phyloP scores from a whole-genome alignment of 2,797 vertebrate species.

The Epinephelus malabaricus region DNA sequence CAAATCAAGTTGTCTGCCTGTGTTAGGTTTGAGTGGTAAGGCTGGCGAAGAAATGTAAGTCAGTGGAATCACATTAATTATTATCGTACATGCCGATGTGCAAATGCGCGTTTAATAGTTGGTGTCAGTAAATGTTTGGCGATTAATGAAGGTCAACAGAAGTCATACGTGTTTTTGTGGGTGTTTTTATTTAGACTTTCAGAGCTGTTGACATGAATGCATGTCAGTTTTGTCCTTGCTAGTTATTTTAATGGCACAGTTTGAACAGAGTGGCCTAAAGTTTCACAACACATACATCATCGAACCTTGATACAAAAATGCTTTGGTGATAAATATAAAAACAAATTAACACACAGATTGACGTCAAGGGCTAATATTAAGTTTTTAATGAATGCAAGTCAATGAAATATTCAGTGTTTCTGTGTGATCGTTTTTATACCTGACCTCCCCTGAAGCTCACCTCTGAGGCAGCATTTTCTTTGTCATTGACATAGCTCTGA shows the following conservation, averaged over 20 bases:
- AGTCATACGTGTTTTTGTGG: too few relatives aligned
- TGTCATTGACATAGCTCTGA: slow-evolving; percentile 72
- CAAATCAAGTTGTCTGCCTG: neutral
- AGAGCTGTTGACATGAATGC: too few relatives aligned
- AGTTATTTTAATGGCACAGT: too few relatives aligned
- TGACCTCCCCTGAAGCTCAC: slow-evolving; percentile 36
- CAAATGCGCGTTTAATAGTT: neutral
- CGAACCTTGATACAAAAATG: too few relatives aligned
- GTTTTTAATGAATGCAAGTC: neutral
- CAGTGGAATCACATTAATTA: neutral
- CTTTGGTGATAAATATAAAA: too few relatives aligned
- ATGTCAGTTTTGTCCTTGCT: too few relatives aligned
- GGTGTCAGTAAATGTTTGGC: too few relatives aligned
- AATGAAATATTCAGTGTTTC: neutral
- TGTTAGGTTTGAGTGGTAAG: neutral
- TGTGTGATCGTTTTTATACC: slow-evolving; percentile 10
- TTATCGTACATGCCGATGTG: neutral
- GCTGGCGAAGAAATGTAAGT: neutral
- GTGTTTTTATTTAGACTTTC: too few relatives aligned
- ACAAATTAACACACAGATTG: too few relatives aligned
- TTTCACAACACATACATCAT: too few relatives aligned
- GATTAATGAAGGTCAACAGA: neutral
- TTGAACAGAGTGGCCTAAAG: too few relatives aligned
- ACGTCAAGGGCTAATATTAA: too few relatives aligned
- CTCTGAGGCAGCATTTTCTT: slow-evolving; percentile 65